phyloP scores from a whole-genome alignment of 2,113 vertebrate genomes.

The Muntiacus muntjak region DNA sequence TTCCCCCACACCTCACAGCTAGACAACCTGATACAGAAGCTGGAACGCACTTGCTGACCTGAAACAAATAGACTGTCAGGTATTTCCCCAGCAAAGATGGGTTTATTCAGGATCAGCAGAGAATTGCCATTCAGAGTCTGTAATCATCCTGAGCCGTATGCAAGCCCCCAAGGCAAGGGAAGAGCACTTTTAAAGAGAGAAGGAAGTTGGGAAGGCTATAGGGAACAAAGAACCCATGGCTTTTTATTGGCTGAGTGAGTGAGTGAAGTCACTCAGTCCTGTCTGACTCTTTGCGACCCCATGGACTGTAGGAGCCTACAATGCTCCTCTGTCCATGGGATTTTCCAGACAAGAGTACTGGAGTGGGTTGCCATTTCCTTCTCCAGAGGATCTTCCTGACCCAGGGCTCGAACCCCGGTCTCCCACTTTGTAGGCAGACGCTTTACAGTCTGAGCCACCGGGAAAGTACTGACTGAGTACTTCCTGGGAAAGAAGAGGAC shows the following conservation, averaged over 20 bases:
- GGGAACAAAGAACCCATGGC: neutral
- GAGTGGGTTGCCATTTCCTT: neutral
- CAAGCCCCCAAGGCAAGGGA: neutral
- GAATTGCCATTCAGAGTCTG: neutral
- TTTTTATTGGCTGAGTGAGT: neutral
- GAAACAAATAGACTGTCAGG: neutral
- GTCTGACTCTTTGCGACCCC: neutral
- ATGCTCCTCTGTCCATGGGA: neutral
- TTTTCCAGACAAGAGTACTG: neutral
- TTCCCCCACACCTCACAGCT: neutral
- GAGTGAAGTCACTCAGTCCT: neutral
- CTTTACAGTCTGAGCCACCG: neutral
- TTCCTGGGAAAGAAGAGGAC: neutral
- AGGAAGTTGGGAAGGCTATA: neutral
- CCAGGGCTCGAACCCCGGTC: accelerated
- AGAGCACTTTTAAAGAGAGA: neutral
- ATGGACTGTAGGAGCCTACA: neutral
- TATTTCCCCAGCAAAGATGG: neutral
- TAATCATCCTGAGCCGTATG: neutral
- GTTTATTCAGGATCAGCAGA: neutral
- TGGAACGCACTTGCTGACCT: neutral
- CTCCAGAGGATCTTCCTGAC: neutral
- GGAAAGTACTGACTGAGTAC: neutral
- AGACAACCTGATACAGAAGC: neutral
- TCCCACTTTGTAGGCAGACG: neutral